A percentile compares a stretch with the other conserved stretches of the same genome.
Evolutionary conservation across 2,888 invertebrate species (phyloP).

Genomic region (Eristalis intricaria): DNA sequence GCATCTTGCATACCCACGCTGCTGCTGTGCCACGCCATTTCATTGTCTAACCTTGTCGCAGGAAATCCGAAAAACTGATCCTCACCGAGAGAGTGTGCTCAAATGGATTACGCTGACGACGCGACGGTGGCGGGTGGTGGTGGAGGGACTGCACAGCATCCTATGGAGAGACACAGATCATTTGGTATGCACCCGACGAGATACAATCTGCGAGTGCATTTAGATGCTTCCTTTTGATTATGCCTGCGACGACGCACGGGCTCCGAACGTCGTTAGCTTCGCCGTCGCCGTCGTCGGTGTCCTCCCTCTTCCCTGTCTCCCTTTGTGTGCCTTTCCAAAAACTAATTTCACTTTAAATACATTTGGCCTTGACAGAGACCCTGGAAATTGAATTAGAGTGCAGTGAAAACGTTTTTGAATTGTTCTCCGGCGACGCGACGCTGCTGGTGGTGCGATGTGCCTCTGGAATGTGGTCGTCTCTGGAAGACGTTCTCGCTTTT

Average conservation of each 20-base stretch:
- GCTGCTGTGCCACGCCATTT: neutral
- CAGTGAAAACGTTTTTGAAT: slow-evolving; percentile 29
- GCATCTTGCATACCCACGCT: neutral
- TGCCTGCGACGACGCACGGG: neutral
- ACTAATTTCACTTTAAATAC: slow-evolving; percentile 57
- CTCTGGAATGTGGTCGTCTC: too few species aligned
- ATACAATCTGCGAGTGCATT: neutral
- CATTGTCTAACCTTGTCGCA: neutral
- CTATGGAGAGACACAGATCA: neutral
- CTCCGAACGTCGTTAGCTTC: neutral
- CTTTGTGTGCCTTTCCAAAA: neutral
- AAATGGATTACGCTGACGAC: neutral
- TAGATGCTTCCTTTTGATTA: neutral
- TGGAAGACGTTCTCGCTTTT: neutral
- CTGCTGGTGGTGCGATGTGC: too few species aligned
- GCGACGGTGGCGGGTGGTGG: neutral
- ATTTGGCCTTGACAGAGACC: slow-evolving; percentile 62
- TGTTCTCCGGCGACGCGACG: neutral
- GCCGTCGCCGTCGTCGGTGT: neutral
- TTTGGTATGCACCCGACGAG: neutral
- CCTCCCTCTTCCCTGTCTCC: neutral
- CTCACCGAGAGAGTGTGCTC: neutral
- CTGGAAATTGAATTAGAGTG: slow-evolving; percentile 52
- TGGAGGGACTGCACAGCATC: neutral
- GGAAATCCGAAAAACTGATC: neutral